Evolutionary conservation across 1,140 invertebrate species (phyloP).

Genomic region (Laodelphax striatellus): DNA sequence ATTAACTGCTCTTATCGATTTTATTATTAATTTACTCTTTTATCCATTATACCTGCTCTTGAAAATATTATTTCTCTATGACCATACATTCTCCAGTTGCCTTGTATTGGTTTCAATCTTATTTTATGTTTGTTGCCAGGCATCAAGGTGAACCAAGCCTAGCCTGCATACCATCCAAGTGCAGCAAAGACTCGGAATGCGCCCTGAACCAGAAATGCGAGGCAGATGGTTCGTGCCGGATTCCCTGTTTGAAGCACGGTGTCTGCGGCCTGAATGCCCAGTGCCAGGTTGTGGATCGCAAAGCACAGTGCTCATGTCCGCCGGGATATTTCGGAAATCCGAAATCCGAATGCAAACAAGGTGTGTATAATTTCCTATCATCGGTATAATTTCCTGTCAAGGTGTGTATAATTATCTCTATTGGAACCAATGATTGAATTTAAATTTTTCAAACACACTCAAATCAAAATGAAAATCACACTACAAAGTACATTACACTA

Average conservation of each 20-base stretch:
- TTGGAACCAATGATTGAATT: too few relatives aligned
- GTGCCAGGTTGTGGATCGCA: conserved; percentile 63
- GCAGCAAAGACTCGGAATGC: conserved; percentile 64
- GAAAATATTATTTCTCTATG: too few relatives aligned
- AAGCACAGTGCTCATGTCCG: conserved; percentile 71
- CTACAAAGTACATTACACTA: too few relatives aligned
- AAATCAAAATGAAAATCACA: too few relatives aligned
- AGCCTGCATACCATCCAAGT: conserved; percentile 39
- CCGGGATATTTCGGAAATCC: conserved; percentile 77
- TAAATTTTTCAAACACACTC: too few relatives aligned
- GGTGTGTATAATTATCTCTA: too few relatives aligned
- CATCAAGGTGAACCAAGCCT: conserved; percentile 23
- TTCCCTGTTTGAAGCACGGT: conserved; percentile 64
- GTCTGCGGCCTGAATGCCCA: conserved; percentile 76
- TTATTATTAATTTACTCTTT: too few relatives aligned
- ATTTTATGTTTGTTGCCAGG: not conserved
- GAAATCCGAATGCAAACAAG: conserved; percentile 57
- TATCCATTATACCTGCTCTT: too few relatives aligned
- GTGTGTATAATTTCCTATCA: conserved; percentile 29
- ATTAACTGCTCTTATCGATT: too few relatives aligned
- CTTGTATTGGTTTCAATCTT: not conserved
- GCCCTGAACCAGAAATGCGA: conserved; percentile 62
- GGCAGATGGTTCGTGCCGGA: conserved; percentile 59
- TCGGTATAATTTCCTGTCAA: too few relatives aligned
- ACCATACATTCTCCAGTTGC: too few relatives aligned